These are phyloP conservation scores for Drosophila mettleri DNA, from an alignment of 2,888 invertebrate genomes.

Conservation along the genomic window DNA sequence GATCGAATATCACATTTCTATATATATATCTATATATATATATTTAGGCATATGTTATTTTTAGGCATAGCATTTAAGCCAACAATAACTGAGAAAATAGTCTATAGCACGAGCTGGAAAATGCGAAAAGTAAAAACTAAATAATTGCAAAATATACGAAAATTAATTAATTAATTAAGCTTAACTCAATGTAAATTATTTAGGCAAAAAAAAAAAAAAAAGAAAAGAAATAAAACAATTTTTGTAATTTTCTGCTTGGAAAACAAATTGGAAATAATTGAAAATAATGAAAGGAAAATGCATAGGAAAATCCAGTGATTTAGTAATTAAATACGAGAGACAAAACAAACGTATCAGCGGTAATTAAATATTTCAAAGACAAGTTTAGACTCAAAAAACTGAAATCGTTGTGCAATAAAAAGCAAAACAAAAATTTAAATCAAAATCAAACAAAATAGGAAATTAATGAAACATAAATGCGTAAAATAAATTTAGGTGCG, in stretches of 20 bases:
- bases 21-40: slow-evolving; percentile 35
- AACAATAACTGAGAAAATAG: slow-evolving; percentile 53
- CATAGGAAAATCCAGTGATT: slow-evolving; percentile 67
- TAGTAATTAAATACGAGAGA: slow-evolving; percentile 56
- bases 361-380: slow-evolving; percentile 23
- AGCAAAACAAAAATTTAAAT: slow-evolving; percentile 15
- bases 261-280: neutral
- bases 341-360: slow-evolving; percentile 64
- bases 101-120: slow-evolving; percentile 60
- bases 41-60: slow-evolving; percentile 60
- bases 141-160: neutral
- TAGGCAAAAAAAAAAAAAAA: slow-evolving; percentile 47
- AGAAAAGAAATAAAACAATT: no score
- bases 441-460: slow-evolving; percentile 17
- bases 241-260: slow-evolving; percentile 68
- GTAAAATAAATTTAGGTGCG: slow-evolving; percentile 31
- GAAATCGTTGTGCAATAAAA: slow-evolving; percentile 53
- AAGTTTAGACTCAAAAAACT: slow-evolving; percentile 37
- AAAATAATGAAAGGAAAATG: slow-evolving; percentile 20
- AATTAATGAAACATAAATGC: slow-evolving; percentile 1
- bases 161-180: slow-evolving; percentile 34
- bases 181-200: slow-evolving; percentile 61
- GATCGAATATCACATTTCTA: slow-evolving; percentile 76
- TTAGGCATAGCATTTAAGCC: slow-evolving; percentile 66
- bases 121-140: slow-evolving; percentile 32